Evolutionary conservation across 2,797 vertebrate genomes (phyloP), one percentile per base, ranked within the genome.

Genomic region (Vireo griseus): DNA sequence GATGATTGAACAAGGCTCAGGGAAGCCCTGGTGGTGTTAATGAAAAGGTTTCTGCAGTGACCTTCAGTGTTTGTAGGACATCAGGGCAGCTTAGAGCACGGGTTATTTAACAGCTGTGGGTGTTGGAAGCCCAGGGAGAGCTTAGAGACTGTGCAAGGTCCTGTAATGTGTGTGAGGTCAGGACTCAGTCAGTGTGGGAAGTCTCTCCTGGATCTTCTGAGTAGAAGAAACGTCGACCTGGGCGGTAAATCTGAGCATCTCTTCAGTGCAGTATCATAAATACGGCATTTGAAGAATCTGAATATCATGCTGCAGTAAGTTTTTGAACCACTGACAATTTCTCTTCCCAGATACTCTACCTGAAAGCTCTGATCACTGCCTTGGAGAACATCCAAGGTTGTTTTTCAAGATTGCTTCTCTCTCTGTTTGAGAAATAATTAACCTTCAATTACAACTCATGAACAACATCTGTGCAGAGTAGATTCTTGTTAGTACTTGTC

Each of bases 401-500:
- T 74, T 83, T 88, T 83, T 71, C 73, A 85, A 83, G 58, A 78
- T 74, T 68, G 28, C 62, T 52, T 90, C 33, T 71, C 68, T 84
- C 12, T 6, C 62, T 86, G 25, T 73, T 87, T 37, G 65, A 87
- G 44, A 81, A 88, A 85, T 55, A 91, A 79, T 96, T 88, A 86
- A 47, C 47, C 26, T 81, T 88, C 80, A 86, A 10, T 86, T 80
- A 91, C 61, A 78, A 57, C 88, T 83, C 31, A 37, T 61, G 35
- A 73, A 39, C 66, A 76, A 55, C 78, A 78, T 76, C 71, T 82
- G 51, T 85, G 45, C 48, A 45, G 51, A 92, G 71, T 50, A 81
- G 48, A 21, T 75, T 73, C 88, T 82, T 91, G 77, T 82, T 92
- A 59, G 74, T 58, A 82, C 67, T 91, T 79, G 95, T 82, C 78